Evolutionary conservation across 1,140 invertebrate species (phyloP), one percentile per base, ranked within the genome.

Genomic region (Teleogryllus occipitalis): DNA sequence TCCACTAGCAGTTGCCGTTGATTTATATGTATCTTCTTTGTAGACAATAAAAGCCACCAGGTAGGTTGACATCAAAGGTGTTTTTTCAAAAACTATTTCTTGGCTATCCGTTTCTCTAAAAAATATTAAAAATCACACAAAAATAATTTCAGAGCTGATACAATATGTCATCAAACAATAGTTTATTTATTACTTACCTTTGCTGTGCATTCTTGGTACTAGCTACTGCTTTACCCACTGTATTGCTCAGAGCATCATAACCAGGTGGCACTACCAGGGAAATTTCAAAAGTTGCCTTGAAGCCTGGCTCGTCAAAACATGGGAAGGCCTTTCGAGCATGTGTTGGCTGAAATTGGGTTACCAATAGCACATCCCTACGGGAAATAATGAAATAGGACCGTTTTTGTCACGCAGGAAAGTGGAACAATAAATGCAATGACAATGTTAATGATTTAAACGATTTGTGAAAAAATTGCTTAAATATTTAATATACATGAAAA

Each of bases 291-390:
- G 91, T 92, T 0, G 97, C 95, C 88, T 99, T 99, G 83, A 98
- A 93, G 54, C 92, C 90, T 0, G 98, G 97, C 85, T 99, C 97
- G 87, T 99, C 98, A 85, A 98, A 98, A 85, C 97, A 98, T 0
- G 97, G 97, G 84, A 97, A 98, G 0, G 94, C 94, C 85, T 92
- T 90, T 47, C 97, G 90, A 0, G 97, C 97, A 88, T 97, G 95
- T 0, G 95, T 98, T 1, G 97, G 94, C 84, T 98, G 94, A 84
- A 99, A 97, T 86, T 98, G 97, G 2, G 95, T 93, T 3, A 94
- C 90, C 4, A 92, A 93, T 80, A 95, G 88, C 92, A 65, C 54
- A 39, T 65, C 54, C 18, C 10, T 65, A 18, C 3, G 18, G 54
- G 18, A 65, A 65, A 65, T 65, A 65, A 65, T 65, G 54, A 65